A percentile compares a stretch with the other conserved stretches of the same genome.
Conservation (phyloP, 2,888 invertebrate species). For the Diadromus collaris region DNA sequence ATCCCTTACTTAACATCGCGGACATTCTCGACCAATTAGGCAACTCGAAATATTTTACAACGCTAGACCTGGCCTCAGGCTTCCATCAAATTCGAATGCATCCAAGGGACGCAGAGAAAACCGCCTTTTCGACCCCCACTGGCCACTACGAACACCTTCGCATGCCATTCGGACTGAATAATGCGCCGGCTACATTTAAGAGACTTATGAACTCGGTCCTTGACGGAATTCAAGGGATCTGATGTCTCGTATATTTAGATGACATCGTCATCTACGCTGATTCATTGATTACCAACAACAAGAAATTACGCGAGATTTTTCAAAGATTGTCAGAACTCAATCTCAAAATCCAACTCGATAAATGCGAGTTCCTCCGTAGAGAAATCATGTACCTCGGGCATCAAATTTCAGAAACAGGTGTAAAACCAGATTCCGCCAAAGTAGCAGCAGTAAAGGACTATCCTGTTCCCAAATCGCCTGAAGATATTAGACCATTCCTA, state of each 20-base stretch:
- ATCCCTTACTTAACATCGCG: constrained; percentile 55
- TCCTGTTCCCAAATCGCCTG: constrained; percentile 56
- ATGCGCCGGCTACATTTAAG: no score
- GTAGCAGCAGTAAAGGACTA: constrained; percentile 58
- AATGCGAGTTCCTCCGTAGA: not conserved
- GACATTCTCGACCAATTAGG: constrained; percentile 69
- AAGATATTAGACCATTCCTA: constrained; percentile 68
- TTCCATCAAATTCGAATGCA: constrained; percentile 73
- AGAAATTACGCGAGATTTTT: constrained; percentile 61
- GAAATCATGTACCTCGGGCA: constrained; percentile 65
- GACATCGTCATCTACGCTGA: no score
- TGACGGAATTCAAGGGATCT: no score
- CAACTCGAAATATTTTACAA: constrained; percentile 63
- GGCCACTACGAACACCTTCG: constrained; percentile 66
- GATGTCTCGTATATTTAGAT: constrained; percentile 71
- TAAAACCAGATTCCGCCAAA: constrained; percentile 65
- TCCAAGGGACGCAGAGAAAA: constrained; percentile 59
- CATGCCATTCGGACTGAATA: not conserved
- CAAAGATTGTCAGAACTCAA: constrained; percentile 62
- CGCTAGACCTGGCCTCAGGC: constrained; percentile 68
- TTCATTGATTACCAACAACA: constrained; percentile 66
- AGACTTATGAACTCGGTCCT: no score
- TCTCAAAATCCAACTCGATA: constrained; percentile 66
- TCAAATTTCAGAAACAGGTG: constrained; percentile 1
- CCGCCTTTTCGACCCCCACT: constrained; percentile 64